Conservation (phyloP, 64 coral and sea anemone species). For the Dendronephthya gigantea region DNA sequence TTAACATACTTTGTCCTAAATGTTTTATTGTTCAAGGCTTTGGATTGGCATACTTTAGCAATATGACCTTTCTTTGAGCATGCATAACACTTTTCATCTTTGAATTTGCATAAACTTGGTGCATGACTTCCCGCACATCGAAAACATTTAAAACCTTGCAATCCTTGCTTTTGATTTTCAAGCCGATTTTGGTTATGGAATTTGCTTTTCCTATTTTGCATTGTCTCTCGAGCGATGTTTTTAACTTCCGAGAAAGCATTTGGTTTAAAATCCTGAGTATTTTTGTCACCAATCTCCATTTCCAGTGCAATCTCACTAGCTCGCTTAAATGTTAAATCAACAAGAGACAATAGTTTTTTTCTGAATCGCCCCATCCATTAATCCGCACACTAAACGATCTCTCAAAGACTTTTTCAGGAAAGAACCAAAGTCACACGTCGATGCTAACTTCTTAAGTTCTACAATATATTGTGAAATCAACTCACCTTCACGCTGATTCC, state of each 20-base stretch:
- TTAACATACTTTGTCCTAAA: not conserved
- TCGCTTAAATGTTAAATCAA: not conserved
- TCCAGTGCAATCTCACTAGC: not conserved
- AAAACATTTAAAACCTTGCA: not conserved
- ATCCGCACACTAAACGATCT: conserved; percentile 3
- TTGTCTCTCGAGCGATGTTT: not conserved
- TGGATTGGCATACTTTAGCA: not conserved
- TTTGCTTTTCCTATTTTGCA: not conserved
- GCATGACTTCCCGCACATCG: not conserved
- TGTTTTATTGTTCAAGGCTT: not conserved
- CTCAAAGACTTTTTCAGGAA: not conserved
- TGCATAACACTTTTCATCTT: not conserved
- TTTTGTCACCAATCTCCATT: not conserved
- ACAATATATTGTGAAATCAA: not conserved
- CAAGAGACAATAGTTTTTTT: not conserved
- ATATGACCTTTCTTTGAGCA: not conserved
- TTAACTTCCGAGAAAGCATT: not conserved
- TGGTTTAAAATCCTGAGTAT: not conserved
- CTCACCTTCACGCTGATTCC: not conserved
- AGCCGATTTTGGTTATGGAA: not conserved
- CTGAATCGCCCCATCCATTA: not conserved
- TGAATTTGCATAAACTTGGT: conserved; percentile 10
- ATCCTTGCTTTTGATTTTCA: not conserved
- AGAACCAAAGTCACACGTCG: not conserved
- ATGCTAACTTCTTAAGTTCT: conserved; percentile 4